These are phyloP conservation scores for Oscheius sp. DNA, from an alignment of 2,888 invertebrate species.

Conservation along the genomic window DNA sequence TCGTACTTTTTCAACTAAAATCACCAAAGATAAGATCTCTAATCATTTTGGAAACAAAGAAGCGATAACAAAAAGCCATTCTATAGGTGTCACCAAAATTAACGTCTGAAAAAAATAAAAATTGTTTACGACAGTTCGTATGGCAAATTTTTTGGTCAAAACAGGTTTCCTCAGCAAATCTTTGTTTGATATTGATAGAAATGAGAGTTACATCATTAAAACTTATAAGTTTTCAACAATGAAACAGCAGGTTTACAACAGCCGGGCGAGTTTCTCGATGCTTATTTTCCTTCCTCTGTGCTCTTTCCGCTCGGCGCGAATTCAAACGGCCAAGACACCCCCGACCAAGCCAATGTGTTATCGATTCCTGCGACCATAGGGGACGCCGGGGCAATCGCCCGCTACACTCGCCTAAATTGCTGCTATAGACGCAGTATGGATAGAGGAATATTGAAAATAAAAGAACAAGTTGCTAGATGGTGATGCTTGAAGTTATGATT, in stretches of 20 bases:
- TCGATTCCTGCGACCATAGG: conserved; percentile 27
- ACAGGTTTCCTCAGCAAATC: too few relatives aligned
- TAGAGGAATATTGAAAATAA: not conserved
- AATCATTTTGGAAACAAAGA: not conserved
- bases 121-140: too few relatives aligned
- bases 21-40: not conserved
- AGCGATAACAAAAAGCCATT: too few relatives aligned
- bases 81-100: too few relatives aligned
- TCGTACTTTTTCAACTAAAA: not conserved
- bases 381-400: conserved; percentile 19
- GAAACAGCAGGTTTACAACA: not conserved
- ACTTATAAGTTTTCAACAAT: too few relatives aligned
- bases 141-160: too few relatives aligned
- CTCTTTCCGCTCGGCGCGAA: conserved; percentile 11
- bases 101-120: too few relatives aligned
- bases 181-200: too few relatives aligned
- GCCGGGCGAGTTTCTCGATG: not conserved
- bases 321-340: conserved; percentile 21
- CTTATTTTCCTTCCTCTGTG: not conserved
- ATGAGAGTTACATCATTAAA: too few relatives aligned
- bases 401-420: conserved; percentile 13
- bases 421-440: conserved; percentile 11
- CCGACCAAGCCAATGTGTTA: conserved; percentile 2
- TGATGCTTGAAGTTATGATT: too few relatives aligned
- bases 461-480: not conserved